These are phyloP conservation scores for Sycophaga agraensis DNA, from an alignment of 1,140 invertebrate genomes.

Conservation along the genomic window DNA sequence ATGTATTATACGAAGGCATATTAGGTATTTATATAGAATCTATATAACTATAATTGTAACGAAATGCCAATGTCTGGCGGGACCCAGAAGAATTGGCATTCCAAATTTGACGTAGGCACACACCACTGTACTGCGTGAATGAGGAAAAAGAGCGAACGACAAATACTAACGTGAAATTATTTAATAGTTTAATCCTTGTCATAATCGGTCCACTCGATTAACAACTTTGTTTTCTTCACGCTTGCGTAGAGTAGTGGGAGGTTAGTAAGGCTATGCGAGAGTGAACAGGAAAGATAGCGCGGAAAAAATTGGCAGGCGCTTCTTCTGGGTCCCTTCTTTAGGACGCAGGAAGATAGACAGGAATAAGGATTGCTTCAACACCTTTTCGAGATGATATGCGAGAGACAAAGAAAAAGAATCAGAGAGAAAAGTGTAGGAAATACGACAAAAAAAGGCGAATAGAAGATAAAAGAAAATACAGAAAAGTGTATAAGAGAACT, in stretches of 20 bases:
- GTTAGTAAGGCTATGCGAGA: too few species aligned
- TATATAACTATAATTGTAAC: slow-evolving; percentile 48
- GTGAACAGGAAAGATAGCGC: not conserved
- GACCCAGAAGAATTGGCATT: slow-evolving; percentile 42
- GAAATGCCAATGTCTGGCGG: slow-evolving; percentile 54
- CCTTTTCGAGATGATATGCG: slow-evolving; percentile 23
- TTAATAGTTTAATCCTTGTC: slow-evolving; percentile 8
- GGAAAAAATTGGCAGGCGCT: slow-evolving; percentile 29
- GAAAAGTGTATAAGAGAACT: slow-evolving; percentile 40
- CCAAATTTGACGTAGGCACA: slow-evolving; percentile 19
- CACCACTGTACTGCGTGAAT: slow-evolving; percentile 7
- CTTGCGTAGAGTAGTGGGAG: not conserved
- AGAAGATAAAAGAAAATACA: slow-evolving; percentile 34
- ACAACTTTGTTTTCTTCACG: slow-evolving; percentile 3
- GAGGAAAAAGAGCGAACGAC: slow-evolving; percentile 1
- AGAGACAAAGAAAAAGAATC: too few species aligned
- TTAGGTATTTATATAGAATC: slow-evolving; percentile 52
- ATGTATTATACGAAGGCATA: slow-evolving; percentile 58
- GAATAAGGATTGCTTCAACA: slow-evolving; percentile 24
- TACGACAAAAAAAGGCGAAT: slow-evolving; percentile 27
- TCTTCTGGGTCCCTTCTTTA: slow-evolving; percentile 39
- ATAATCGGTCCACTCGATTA: slow-evolving; percentile 9
- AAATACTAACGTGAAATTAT: slow-evolving; percentile 22
- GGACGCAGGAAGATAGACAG: slow-evolving; percentile 38
- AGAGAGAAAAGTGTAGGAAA: slow-evolving; percentile 26